phyloP scores from a whole-genome alignment of 2,113 vertebrate genomes.

The Pituophis catenifer region DNA sequence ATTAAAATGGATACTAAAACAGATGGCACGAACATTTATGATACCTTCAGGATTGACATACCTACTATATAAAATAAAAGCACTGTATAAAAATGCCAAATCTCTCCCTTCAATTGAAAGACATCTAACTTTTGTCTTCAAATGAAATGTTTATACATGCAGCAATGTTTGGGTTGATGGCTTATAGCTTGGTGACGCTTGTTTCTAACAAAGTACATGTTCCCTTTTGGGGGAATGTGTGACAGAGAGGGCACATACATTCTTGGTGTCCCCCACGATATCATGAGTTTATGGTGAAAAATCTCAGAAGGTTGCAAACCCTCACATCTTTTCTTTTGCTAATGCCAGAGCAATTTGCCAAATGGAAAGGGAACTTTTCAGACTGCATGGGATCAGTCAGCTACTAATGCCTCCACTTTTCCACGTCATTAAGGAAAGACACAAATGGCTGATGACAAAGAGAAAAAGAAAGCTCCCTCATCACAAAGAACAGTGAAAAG shows the following conservation, averaged over 20 bases:
- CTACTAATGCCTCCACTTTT: not conserved
- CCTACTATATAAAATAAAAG: slow-evolving; percentile 29
- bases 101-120: not conserved
- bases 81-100: slow-evolving; percentile 36
- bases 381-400: not conserved
- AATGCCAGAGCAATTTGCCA: not conserved
- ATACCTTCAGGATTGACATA: slow-evolving; percentile 47
- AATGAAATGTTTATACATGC: slow-evolving; percentile 8
- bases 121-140: not conserved
- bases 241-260: not conserved
- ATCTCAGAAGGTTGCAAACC: not conserved
- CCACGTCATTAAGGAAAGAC: not conserved
- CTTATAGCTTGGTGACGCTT: not conserved
- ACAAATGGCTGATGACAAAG: not conserved
- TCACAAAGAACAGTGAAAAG: not conserved
- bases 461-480: not conserved
- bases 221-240: not conserved
- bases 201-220: not conserved
- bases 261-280: not conserved
- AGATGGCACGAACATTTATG: slow-evolving; percentile 56
- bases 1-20: slow-evolving; percentile 60
- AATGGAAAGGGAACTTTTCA: not conserved
- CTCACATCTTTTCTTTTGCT: not conserved
- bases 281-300: not conserved
- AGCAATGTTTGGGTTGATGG: not conserved